phyloP scores from a whole-genome alignment of 2,797 vertebrate species.

The Ataeniobius toweri region DNA sequence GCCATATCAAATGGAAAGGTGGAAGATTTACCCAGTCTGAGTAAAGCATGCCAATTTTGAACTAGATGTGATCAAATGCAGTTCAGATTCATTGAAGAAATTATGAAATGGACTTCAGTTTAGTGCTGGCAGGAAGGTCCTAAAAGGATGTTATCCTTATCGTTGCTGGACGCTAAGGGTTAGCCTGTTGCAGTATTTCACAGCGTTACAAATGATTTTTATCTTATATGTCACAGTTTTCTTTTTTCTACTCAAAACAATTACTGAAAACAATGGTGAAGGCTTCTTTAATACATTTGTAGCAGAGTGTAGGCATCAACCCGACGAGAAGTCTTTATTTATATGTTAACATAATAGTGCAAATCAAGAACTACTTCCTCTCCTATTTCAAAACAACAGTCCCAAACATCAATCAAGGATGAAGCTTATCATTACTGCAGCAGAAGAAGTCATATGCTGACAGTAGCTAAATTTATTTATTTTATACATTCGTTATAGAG shows the following conservation, averaged over 20 bases:
- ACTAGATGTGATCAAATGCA: not conserved
- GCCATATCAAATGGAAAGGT: not conserved
- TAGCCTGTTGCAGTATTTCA: not conserved
- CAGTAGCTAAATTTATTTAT: not conserved
- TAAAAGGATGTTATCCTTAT: too few species aligned
- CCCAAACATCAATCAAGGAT: not conserved
- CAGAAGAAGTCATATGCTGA: not conserved
- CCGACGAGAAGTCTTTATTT: not conserved
- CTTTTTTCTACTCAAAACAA: not conserved
- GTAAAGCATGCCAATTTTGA: not conserved
- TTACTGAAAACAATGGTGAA: not conserved
- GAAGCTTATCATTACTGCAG: not conserved
- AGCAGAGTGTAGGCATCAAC: not conserved
- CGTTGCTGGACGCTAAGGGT: too few species aligned
- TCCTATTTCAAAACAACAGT: not conserved
- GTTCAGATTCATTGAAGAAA: not conserved
- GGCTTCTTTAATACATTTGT: not conserved
- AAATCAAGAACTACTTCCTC: not conserved
- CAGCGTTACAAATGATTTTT: not conserved
- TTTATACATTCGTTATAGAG: not conserved
- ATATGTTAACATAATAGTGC: too few species aligned
- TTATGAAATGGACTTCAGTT: not conserved
- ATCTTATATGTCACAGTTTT: not conserved
- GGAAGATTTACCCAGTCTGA: not conserved
- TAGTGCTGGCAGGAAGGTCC: not conserved